Evolutionary conservation across 2,888 invertebrate genomes (phyloP), one percentile per base, ranked within the genome.

Genomic region (Sarcophaga carnaria): DNA sequence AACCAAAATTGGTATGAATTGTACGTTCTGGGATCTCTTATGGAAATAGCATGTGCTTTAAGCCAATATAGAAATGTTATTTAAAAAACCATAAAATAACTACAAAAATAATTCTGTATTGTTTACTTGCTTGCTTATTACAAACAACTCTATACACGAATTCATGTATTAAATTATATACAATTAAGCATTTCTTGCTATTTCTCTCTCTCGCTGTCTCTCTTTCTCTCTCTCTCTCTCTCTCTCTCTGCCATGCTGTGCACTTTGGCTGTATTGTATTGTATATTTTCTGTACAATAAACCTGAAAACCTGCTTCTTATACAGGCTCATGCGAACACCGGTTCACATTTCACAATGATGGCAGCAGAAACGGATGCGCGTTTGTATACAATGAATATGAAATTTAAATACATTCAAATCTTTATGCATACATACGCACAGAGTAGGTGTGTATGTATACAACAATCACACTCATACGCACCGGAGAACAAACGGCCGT

Each of bases 401-500:
- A 60, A 78, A 66, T n/a, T n/a, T n/a, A 27, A 54, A 59, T 69
- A 75, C 47, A 69, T 90, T 4, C 54, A 54, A 10, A 37, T 37
- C 0, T 37, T 10, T 37, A 10, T 37, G 8, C 14, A 54, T 87
- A 80, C 76, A 54, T 87, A 89, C 87, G 88, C 88, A 80, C 70
- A 83, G 82, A 47, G 69, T 71, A 74, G 0, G 8, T 37, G 8
- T 37, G 37, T 10, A 37, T 37, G 8, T 37, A 10, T 37, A 37
- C 37, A 22, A 84, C 74, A 70, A 22, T 47, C 75, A 70, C 54
- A 20, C 27, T 10, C 66, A 37, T 27, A 45, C 45, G 22, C 17
- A 14, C 81, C 47, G 27, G 88, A 88, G 70, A 88, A 90, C 89
- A 78, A 86, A 89, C 17, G 17, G 4, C 5, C 54, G 54, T 17